These are phyloP conservation scores for Mus spicilegus DNA, from an alignment of 2,113 vertebrate species.

Conservation along the genomic window DNA sequence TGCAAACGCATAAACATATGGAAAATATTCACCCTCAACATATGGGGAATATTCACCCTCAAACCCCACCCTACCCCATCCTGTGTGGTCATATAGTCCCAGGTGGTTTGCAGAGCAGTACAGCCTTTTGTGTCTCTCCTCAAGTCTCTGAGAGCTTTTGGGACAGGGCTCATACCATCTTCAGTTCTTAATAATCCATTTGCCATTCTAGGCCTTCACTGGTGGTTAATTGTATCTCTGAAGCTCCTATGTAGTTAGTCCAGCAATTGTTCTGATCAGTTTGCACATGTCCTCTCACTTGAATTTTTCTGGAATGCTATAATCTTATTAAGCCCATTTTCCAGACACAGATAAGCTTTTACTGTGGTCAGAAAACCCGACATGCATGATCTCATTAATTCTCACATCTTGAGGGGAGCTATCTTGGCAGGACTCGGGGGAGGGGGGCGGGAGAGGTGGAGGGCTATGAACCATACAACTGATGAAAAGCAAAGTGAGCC, in stretches of 20 bases:
- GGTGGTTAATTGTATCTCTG: not conserved
- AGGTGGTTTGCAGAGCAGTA: fast-evolving
- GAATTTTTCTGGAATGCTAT: not conserved
- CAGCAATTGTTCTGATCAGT: not conserved
- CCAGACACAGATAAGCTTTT: not conserved
- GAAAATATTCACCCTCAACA: not conserved
- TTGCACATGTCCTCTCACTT: not conserved
- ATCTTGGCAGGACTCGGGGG: not conserved
- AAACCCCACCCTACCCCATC: not conserved
- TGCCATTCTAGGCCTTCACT: not conserved
- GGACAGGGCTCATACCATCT: not conserved
- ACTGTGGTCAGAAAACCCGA: not conserved
- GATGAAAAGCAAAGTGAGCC: not conserved
- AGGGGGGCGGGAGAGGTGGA: fast-evolving
- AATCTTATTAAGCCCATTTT: not conserved
- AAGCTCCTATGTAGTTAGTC: not conserved
- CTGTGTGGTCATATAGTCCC: not conserved
- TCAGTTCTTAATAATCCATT: not conserved
- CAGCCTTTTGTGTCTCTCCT: not conserved
- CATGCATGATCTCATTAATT: not conserved
- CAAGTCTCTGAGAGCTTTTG: not conserved
- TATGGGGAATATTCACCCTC: not conserved
- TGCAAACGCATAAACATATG: not conserved
- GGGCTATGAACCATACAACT: not conserved
- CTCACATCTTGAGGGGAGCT: not conserved